A percentile compares a stretch with the other conserved stretches of the same genome.
Conservation (phyloP, 2,113 vertebrate species). For the Amblyopsis rosae region DNA sequence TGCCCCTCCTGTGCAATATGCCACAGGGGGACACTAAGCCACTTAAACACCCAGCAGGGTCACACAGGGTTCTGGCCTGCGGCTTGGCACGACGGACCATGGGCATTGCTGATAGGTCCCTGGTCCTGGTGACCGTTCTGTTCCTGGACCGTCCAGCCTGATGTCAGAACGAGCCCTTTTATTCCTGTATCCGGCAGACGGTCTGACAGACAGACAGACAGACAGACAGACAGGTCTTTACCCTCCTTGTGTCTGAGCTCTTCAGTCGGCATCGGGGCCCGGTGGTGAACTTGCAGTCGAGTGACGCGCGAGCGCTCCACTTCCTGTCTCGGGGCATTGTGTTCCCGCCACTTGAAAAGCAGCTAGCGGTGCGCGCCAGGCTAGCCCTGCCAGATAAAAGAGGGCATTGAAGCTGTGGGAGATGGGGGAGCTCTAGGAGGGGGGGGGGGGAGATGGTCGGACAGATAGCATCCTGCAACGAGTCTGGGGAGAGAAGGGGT, state of each 20-base stretch:
- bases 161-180: no score
- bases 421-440: constrained; percentile 39
- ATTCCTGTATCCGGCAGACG: no score
- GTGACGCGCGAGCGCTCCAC: constrained; percentile 31
- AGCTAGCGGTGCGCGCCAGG: constrained; percentile 13
- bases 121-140: neutral
- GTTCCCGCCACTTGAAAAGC: constrained; percentile 30
- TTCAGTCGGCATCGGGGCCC: neutral
- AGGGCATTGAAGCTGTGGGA: constrained; percentile 13
- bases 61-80: constrained; percentile 15
- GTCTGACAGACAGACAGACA: no score
- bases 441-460: constrained; percentile 53
- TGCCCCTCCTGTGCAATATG: constrained; percentile 62
- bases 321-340: constrained; percentile 47
- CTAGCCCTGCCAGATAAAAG: constrained; percentile 58
- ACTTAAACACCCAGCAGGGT: constrained; percentile 50
- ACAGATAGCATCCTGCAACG: constrained; percentile 39
- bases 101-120: constrained; percentile 25
- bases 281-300: constrained; percentile 67
- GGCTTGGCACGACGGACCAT: neutral
- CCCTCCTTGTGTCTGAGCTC: neutral
- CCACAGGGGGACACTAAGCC: constrained; percentile 44
- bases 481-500: neutral
- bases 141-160: no score
- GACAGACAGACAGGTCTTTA: neutral